Conservation (phyloP, 30 jellyfish, hydroid and myxozoan genomes). For the Aurelia sp. region DNA sequence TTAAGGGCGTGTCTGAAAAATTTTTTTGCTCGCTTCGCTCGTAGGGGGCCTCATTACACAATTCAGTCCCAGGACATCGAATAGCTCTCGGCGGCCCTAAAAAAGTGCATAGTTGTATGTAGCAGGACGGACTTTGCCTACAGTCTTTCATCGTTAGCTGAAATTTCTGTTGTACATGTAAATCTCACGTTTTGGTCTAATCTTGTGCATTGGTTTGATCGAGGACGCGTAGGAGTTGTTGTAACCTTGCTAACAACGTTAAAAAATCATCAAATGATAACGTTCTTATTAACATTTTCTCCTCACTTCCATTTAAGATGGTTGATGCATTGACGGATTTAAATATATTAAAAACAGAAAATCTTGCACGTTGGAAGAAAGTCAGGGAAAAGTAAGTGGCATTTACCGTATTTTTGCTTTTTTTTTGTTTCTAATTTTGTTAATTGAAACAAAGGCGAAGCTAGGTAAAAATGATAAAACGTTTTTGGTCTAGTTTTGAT, state of each 20-base stretch:
- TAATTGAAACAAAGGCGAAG: not conserved
- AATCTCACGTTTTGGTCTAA: not conserved
- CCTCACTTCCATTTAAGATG: slow-evolving; percentile 22
- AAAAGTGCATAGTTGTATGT: no score
- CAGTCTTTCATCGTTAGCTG: not conserved
- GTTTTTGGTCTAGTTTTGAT: no score
- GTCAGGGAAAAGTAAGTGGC: slow-evolving; percentile 46
- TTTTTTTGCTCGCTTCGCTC: no score
- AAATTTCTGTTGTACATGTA: not conserved
- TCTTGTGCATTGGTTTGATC: not conserved
- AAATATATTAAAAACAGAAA: slow-evolving; percentile 41
- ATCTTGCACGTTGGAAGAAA: slow-evolving; percentile 67
- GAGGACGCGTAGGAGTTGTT: not conserved
- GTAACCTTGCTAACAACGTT: not conserved
- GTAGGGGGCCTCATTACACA: no score
- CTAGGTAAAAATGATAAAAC: no score
- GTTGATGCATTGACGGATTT: slow-evolving; percentile 48
- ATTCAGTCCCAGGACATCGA: no score
- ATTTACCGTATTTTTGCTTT: not conserved
- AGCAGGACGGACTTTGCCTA: not conserved
- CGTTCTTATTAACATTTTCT: not conserved
- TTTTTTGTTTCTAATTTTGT: not conserved
- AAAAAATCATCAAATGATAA: no score
- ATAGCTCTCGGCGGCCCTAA: no score
- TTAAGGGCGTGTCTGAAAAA: no score